These are phyloP conservation scores for Channa argus DNA, from an alignment of 2,113 vertebrate genomes.

Conservation along the genomic window DNA sequence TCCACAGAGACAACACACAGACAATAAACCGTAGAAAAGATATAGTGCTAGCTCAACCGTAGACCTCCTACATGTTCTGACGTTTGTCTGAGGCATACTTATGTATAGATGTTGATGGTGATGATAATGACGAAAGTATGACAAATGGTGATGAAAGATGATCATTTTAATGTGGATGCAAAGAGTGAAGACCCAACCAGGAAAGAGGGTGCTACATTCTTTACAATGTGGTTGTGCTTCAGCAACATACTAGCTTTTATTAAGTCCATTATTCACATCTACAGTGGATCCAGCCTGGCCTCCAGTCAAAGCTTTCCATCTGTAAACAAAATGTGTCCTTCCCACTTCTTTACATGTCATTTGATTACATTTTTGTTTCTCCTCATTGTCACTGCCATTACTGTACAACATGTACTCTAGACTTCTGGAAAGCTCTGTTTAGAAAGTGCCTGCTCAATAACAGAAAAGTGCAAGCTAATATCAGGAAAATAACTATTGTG, in stretches of 20 bases:
- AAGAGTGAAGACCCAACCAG: slow-evolving; percentile 58
- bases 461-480: slow-evolving; percentile 76
- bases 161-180: slow-evolving; percentile 64
- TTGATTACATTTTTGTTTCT: slow-evolving; percentile 47
- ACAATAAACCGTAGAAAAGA: slow-evolving; percentile 66
- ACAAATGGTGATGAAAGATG: slow-evolving; percentile 33
- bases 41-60: slow-evolving; percentile 79
- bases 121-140: slow-evolving; percentile 50
- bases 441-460: slow-evolving; percentile 83
- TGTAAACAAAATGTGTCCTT: slow-evolving; percentile 73
- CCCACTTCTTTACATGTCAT: slow-evolving; percentile 61
- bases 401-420: slow-evolving; percentile 65
- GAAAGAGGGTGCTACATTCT: slow-evolving; percentile 69
- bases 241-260: slow-evolving; percentile 75
- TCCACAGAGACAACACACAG: slow-evolving; percentile 67
- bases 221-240: slow-evolving; percentile 74
- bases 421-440: slow-evolving; percentile 79
- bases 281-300: slow-evolving; percentile 75
- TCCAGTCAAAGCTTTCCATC: slow-evolving; percentile 75
- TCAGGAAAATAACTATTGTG: slow-evolving; percentile 77
- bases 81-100: slow-evolving; percentile 57
- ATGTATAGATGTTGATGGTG: slow-evolving; percentile 35
- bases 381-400: slow-evolving; percentile 72
- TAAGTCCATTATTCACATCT: slow-evolving; percentile 65
- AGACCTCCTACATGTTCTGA: slow-evolving; percentile 84